Evolutionary conservation across 2,888 invertebrate genomes (phyloP), one percentile per base, ranked within the genome.

Genomic region (Ecliptopera silaceata): DNA sequence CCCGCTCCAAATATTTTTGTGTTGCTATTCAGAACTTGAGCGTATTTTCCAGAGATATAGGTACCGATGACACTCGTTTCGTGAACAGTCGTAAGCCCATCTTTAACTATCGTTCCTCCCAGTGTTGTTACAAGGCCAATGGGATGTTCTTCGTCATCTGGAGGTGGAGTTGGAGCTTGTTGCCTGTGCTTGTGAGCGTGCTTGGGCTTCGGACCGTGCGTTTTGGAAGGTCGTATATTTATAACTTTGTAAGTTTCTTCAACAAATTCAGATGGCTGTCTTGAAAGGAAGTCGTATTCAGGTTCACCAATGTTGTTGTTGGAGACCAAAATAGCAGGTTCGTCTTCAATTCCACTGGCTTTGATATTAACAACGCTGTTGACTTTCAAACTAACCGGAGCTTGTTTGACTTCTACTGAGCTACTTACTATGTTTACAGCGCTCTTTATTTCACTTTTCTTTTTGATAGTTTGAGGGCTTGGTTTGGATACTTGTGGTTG

Each of bases 51-150:
- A 45, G 95, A 95, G 71, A 97, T 96, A 76, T 95, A 96, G 3
- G 97, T 97, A 20, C 97, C 96, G 70, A 97, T 95, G n/a, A 97
- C 96, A 77, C 95, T 96, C 0, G 97, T 97, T 85, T 97, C 97
- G 75, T 96, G 96, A 4, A 97, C 94, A 0, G 97, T 97, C 4
- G 97, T 97, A 1, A 95, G 86, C 1, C 97, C 97, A 72, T 96
- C 96, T 76, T 95, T 95, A 3, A 97, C 94, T 54, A 96, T 93
- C 4, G 96, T 97, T 17, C 97, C 97, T 39, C 96, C 96, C 48
- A 97, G 92, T 71, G 95, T 96, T 4, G 97, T 96, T 0, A 97
- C 96, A 52, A 97, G 87, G 4, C 97, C 97, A 1, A 96, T 93
- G 0, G 96, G 96, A 79, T 95, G 95, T 59, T 93, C 93, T 22